phyloP scores from a whole-genome alignment of 2,888 invertebrate genomes.

The Aricia artaxerxes region DNA sequence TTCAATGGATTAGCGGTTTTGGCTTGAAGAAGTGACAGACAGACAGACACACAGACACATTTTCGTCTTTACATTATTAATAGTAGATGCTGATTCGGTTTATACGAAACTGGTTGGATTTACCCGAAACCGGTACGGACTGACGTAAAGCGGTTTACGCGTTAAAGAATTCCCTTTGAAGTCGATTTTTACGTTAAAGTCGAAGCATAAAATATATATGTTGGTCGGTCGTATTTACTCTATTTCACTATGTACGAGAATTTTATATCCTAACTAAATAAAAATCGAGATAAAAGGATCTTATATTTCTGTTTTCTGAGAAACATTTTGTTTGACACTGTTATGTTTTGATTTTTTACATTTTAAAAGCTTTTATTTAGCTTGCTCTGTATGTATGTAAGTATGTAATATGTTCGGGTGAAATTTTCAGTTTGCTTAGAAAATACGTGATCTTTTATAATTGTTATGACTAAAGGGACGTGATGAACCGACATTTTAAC shows the following conservation, averaged over 20 bases:
- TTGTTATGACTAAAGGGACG: no score
- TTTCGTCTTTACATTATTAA: no score
- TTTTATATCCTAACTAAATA: neutral
- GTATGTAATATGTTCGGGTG: no score
- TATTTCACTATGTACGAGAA: neutral
- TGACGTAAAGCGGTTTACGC: neutral
- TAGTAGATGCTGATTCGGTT: neutral
- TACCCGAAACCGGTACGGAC: neutral
- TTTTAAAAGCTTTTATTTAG: no score
- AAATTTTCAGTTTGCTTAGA: no score
- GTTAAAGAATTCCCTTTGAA: conserved; percentile 15
- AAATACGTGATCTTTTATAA: no score
- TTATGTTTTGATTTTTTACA: no score
- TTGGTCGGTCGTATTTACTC: neutral
- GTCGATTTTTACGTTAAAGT: conserved; percentile 7
- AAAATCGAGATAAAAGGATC: neutral
- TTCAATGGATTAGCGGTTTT: no score
- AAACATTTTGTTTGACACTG: neutral
- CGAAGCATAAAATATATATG: conserved; percentile 4
- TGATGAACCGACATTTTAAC: no score
- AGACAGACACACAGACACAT: no score
- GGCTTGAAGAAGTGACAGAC: no score
- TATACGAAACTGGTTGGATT: neutral
- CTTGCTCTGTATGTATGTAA: no score
- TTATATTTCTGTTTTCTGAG: neutral